Evolutionary conservation across 2,797 vertebrate genomes (phyloP).

Genomic region (Chloroceryle amazona): DNA sequence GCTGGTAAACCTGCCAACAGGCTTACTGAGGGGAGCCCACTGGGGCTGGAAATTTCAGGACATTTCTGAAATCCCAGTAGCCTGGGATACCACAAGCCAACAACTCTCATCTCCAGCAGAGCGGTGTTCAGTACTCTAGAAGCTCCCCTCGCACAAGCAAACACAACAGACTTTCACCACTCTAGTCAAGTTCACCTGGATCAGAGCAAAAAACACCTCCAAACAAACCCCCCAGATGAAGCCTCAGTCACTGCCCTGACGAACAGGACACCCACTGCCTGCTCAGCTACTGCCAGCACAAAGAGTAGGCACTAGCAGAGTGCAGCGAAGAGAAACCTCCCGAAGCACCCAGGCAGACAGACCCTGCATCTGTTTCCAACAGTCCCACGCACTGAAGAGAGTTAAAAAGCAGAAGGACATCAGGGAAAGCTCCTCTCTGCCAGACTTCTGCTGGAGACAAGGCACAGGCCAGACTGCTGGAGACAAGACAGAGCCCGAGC

Average conservation of each 20-base stretch:
- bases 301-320: not conserved
- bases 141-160: not conserved
- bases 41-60: not conserved
- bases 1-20: not conserved
- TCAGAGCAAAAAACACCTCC: not conserved
- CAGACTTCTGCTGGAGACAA: conserved; percentile 13
- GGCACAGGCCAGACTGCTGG: not conserved
- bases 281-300: not conserved
- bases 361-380: not conserved
- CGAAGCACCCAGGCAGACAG: not conserved
- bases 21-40: not conserved
- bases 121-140: not conserved
- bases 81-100: not conserved
- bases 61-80: not conserved
- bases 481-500: not conserved
- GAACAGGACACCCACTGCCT: not conserved
- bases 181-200: not conserved
- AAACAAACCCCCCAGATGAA: accelerated
- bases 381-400: not conserved
- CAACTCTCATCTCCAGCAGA: not conserved
- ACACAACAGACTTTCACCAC: not conserved
- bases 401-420: not conserved
- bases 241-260: not conserved
- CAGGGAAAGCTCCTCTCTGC: not conserved
- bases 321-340: not conserved